These are phyloP conservation scores for Trinorchestia longiramus DNA, from an alignment of 1,140 invertebrate species.

Conservation along the genomic window DNA sequence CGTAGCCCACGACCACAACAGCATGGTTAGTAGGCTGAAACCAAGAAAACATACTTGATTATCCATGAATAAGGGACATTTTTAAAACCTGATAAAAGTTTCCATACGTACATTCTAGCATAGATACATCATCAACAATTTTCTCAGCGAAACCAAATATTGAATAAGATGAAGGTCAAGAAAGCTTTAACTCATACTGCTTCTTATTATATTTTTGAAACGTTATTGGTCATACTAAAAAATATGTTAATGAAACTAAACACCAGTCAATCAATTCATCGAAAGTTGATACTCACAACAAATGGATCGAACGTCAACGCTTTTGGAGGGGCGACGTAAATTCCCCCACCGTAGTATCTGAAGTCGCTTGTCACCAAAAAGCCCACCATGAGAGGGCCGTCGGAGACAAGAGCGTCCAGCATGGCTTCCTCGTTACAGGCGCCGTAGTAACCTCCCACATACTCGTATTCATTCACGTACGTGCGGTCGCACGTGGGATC, in stretches of 20 bases:
- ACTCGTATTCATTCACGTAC: constrained; percentile 72
- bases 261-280: not conserved
- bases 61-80: not conserved
- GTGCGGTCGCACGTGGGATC: constrained; percentile 28
- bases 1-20: constrained; percentile 74
- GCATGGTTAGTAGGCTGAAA: constrained; percentile 72
- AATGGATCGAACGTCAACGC: constrained; percentile 70
- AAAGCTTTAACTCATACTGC: no score
- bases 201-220: not conserved
- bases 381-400: constrained; percentile 73
- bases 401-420: constrained; percentile 71
- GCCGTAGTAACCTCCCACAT: constrained; percentile 71
- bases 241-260: not conserved
- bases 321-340: constrained; percentile 68
- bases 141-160: no score
- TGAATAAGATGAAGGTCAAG: no score
- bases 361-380: constrained; percentile 73
- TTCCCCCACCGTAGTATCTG: constrained; percentile 70
- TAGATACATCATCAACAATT: no score
- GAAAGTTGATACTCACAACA: constrained; percentile 67
- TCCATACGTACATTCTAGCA: no score
- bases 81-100: no score
- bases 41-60: not conserved
- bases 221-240: not conserved
- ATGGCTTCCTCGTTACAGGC: constrained; percentile 73